Base-by-base conservation (phyloP, 2,113 vertebrate species). In the Callaeas wilsoni region DNA sequence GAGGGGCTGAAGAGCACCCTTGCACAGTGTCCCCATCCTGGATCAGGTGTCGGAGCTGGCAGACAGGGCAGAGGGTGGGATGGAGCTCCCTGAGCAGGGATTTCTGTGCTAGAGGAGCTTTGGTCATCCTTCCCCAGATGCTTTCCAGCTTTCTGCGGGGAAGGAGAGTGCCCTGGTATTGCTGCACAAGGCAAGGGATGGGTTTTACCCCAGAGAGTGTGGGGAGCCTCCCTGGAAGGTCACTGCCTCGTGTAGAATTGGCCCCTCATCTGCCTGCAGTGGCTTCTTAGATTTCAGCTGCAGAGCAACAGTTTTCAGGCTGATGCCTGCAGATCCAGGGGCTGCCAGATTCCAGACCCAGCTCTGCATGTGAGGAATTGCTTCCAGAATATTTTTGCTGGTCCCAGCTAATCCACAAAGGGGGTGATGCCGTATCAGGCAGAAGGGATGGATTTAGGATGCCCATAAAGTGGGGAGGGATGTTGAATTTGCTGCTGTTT, bases 271-370 rank as follows among this genome's bases (percentile, higher is more conserved):
- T 19, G 20, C 39, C 96, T 56, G 95, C 94, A 71, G 90, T 13
- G 47, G 37, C 73, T 94, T 85, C 88, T 95, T 85, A 8, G 7
- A 3, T 95, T 96, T 96, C 96, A 90, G 73, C 80, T 93, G 95
- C 83, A 94, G 77, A 94, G 93, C 79, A 75, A 75, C 85, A 60
- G 68, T 41, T 84, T 71, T 41, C 33, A 63, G 80, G 52, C 75
- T 84, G 70, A 16, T 0, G 46, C 39, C 85, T 84, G 80, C 69
- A 47, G 65, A 69, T 57, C 27, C 27, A 19, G 5, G 44, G 26
- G 39, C 50, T 42, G 59, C 21, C 33, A 27, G 67, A 10, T 64
- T 37, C 20, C 18, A 92, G 71, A 47, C 19, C 39, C 44, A 35
- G 47, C 57, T 79, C 69, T 87, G 65, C 44, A 20, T 6, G 2